Evolutionary conservation across 2,888 invertebrate species (phyloP), one percentile per base, ranked within the genome.

Genomic region (Xanthostigma xanthostigma): DNA sequence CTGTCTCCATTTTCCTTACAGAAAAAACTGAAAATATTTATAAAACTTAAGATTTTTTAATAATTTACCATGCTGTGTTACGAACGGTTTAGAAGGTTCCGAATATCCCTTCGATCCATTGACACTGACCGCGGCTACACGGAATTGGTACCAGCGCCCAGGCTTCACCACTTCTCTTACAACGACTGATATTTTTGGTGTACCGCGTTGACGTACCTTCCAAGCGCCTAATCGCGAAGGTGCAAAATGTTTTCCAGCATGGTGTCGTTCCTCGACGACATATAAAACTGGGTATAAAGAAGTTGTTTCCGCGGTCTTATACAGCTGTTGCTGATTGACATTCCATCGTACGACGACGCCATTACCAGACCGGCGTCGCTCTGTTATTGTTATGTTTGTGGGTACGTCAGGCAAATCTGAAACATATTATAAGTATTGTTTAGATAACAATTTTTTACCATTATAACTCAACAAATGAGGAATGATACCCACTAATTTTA

Each of bases 111-210:
- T 68, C 5, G 83, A 82, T 0, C 86, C 86, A 45, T 78, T 73
- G 1, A 74, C 74, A 59, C 81, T 84, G 3, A 86, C 76, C 1
- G 85, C 80, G 0, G 85, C 84, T 5, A 85, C 79, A n/a, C 85
- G 72, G 59, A 85, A 84, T 55, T 84, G 79, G 64, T 85, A 86
- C 84, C 84, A 85, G 44, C 79, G 75, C 4, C 84, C 85, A 0
- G 82, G 80, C 58, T 77, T 78, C 44, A 78, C 62, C 35, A 75
- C 62, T 48, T 73, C 72, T 17, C 71, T 73, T 10, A 81, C 63
- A 1, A 73, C 68, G 2, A 72, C 70, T 53, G 70, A 72, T 1
- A 73, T 69, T 55, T 76, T 76, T 52, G 59, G 65, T 0, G 76
- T 72, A 27, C 27, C 27, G 51, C 73, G 66, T 47, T 72, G 63